Evolutionary conservation across 2,888 invertebrate genomes (phyloP).

Genomic region (Parnassius glacialis): DNA sequence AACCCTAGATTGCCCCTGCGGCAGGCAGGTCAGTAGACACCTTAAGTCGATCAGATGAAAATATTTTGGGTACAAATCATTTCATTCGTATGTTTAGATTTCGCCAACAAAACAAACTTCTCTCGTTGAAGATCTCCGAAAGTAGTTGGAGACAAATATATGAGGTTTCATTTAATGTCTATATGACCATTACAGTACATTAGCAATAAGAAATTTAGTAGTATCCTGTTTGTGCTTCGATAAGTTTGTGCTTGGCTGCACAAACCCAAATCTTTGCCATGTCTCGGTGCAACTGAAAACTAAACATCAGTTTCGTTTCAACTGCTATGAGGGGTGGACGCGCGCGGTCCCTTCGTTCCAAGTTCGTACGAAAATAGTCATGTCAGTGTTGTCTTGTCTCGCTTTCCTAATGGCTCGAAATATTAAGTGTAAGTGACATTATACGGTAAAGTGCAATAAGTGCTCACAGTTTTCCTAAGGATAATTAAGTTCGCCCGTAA

Average conservation of each 20-base stretch:
- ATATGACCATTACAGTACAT: not conserved
- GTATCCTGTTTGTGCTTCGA: slow-evolving; percentile 59
- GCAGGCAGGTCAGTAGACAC: no score
- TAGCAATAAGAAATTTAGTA: slow-evolving; percentile 51
- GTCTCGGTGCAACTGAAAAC: slow-evolving; percentile 39
- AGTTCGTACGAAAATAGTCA: slow-evolving; percentile 64
- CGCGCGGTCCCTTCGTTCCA: slow-evolving; percentile 38
- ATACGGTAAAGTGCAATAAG: slow-evolving; percentile 24
- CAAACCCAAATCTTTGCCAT: slow-evolving; percentile 50
- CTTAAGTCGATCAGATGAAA: no score
- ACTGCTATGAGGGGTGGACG: slow-evolving; percentile 46
- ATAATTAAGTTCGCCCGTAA: slow-evolving; percentile 11
- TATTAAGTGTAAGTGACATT: slow-evolving; percentile 29
- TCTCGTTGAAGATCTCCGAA: not conserved
- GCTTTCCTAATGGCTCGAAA: slow-evolving; percentile 1
- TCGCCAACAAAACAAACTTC: not conserved
- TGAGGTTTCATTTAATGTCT: not conserved
- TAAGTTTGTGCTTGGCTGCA: slow-evolving; percentile 57
- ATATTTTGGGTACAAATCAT: no score
- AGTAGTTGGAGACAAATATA: not conserved
- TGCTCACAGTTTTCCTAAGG: slow-evolving; percentile 3
- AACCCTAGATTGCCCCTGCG: no score
- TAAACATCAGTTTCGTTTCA: slow-evolving; percentile 48
- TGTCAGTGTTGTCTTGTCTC: slow-evolving; percentile 33
- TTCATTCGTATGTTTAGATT: not conserved